These are phyloP conservation scores for Miichthys miiuy DNA, from an alignment of 2,797 vertebrate genomes.

Conservation along the genomic window DNA sequence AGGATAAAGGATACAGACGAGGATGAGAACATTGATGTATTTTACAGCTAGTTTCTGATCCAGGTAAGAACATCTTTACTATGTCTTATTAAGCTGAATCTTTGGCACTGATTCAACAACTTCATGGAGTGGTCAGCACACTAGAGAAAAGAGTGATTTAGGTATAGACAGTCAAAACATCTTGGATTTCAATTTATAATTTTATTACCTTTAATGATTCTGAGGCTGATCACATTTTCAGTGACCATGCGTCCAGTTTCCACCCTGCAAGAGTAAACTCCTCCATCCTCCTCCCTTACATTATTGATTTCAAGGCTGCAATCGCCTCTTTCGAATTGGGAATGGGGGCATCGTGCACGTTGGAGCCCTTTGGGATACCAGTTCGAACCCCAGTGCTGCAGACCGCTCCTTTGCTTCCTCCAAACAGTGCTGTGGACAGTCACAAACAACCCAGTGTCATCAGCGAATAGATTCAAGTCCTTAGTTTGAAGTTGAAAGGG, in stretches of 20 bases:
- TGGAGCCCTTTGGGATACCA: constrained; percentile 27
- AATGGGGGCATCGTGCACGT: constrained; percentile 58
- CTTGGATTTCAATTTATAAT: not conserved
- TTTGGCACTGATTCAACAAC: not conserved
- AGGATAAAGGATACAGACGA: constrained; percentile 1
- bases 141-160: not conserved
- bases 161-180: not conserved
- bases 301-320: constrained; percentile 78
- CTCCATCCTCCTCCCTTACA: constrained; percentile 72
- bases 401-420: constrained; percentile 77
- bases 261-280: constrained; percentile 76
- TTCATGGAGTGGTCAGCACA: not conserved
- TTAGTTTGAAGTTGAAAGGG: not conserved
- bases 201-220: constrained; percentile 79
- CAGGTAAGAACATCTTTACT: not conserved
- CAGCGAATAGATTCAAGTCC: not conserved
- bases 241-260: fast-evolving
- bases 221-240: constrained; percentile 61
- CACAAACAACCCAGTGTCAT: constrained; percentile 35
- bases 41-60: not conserved
- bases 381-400: constrained; percentile 69
- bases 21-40: not conserved
- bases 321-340: constrained; percentile 54
- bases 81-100: not conserved
- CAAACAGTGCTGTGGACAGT: constrained; percentile 75